phyloP scores from a whole-genome alignment of 2,797 vertebrate genomes.

The Syndactyla subalaris region DNA sequence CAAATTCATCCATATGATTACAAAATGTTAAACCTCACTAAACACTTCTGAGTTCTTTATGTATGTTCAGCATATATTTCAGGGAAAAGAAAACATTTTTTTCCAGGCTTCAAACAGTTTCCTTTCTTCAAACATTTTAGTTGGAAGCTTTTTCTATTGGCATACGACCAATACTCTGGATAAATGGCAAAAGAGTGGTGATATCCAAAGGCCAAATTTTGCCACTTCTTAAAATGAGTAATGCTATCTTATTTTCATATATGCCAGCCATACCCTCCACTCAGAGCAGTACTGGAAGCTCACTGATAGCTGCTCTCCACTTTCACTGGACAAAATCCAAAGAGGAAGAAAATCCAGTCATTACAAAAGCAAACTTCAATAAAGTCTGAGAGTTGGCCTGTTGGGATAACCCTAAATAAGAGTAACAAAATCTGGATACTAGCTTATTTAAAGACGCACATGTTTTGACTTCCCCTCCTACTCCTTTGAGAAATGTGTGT shows the following conservation, averaged over 20 bases:
- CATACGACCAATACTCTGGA: not conserved
- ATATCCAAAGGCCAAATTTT: slow-evolving; percentile 23
- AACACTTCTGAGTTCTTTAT: not conserved
- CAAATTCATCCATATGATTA: not conserved
- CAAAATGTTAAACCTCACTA: not conserved
- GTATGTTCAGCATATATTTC: not conserved
- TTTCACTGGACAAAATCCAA: not conserved
- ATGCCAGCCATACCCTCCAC: not conserved
- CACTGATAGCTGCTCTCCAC: not conserved
- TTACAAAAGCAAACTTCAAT: not conserved
- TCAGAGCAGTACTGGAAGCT: not conserved
- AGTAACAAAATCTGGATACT: not conserved
- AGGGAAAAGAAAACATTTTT: slow-evolving; percentile 5
- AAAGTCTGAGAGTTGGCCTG: not conserved
- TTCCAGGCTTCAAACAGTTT: slow-evolving; percentile 31
- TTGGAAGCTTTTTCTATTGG: slow-evolving; percentile 38
- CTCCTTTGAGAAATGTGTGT: not conserved
- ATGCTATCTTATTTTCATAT: not conserved
- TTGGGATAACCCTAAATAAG: not conserved
- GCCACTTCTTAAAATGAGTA: not conserved
- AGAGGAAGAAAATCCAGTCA: not conserved
- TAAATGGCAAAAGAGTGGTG: not conserved
- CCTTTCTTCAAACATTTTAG: slow-evolving; percentile 7
- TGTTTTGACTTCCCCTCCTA: not conserved
- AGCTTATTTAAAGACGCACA: not conserved